phyloP scores from a whole-genome alignment of 1,140 invertebrate genomes.

The Drosophila nigromelanica region DNA sequence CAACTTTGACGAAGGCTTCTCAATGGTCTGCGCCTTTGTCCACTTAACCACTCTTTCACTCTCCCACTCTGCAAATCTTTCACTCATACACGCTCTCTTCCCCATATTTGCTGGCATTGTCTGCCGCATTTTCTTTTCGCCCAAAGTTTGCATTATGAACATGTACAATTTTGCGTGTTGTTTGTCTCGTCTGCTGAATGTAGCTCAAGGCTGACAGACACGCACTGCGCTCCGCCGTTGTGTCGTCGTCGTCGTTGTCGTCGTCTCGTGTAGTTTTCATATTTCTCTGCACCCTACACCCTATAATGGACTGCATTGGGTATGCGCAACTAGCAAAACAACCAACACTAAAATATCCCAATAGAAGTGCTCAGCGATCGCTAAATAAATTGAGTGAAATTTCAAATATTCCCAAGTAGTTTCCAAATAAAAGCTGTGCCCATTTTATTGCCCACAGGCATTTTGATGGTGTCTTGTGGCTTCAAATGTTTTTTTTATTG shows the following conservation, averaged over 20 bases:
- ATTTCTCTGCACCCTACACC: slow-evolving; percentile 4
- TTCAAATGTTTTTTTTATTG: background rate
- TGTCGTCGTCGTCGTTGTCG: background rate
- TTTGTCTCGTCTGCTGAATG: slow-evolving; percentile 50
- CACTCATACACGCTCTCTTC: slow-evolving; percentile 3
- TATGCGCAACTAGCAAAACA: slow-evolving; percentile 7
- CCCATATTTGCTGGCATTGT: slow-evolving; percentile 2
- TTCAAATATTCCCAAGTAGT: background rate
- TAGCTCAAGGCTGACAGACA: slow-evolving; percentile 47
- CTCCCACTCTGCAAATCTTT: slow-evolving; percentile 14
- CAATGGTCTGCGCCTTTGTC: background rate
- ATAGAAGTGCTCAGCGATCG: background rate
- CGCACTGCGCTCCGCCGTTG: slow-evolving; percentile 27
- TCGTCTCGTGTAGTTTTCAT: slow-evolving; percentile 6
- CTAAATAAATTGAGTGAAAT: background rate
- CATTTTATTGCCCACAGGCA: background rate
- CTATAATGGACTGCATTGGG: slow-evolving; percentile 4
- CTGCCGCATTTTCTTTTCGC: slow-evolving; percentile 33
- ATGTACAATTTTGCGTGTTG: slow-evolving; percentile 49
- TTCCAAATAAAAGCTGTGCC: background rate
- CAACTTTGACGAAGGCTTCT: slow-evolving; percentile 70
- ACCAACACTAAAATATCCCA: background rate
- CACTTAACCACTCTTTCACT: background rate
- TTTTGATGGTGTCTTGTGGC: background rate
- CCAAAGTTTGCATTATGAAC: slow-evolving; percentile 68